Base-by-base conservation (phyloP, 2,888 invertebrate genomes). In the Mamestra brassicae region DNA sequence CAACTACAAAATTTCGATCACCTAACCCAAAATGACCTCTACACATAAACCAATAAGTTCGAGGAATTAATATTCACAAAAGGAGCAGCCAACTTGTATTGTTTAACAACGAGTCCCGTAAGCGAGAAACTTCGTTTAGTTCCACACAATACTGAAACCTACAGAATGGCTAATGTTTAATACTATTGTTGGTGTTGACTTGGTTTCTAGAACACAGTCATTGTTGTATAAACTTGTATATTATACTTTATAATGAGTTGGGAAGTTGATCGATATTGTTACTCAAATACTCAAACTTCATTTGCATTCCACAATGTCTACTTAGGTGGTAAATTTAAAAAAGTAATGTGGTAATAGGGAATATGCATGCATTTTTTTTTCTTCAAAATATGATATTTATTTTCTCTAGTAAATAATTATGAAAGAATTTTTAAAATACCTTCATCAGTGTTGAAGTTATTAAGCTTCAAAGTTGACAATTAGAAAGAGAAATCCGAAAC, bases 41-140 rank as follows among this genome's bases (percentile, higher is more conserved):
- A 50, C 11, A 65, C 68, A 50, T 11, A 60, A 71, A 52, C 45
- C 50, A 60, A 80, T 74, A 62, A 66, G 54, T 66, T 42, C 54
- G 47, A 63, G 45, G 70, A 75, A 60, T 76, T 78, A 80, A 74
- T 73, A 58, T 84, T 77, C 71, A 54, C 73, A 74, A 68, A 77
- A 74, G 34, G 13, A 38, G 42, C 68, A 68, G 55, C 71, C 61
- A 55, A 78, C 70, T 72, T 11, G 58, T 63, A 83, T 83, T 81
- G 79, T 83, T 76, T 47, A 45, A 68, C 62, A 70, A 61, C 62
- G 52, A 70, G 55, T 55, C 55, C 61, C 54, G 17, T 69, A 17
- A 69, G 42, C 50, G 45, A 6, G 34, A 62, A 78, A 71, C 60
- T 74, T 71, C 36, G 47, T 47, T 6, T 57, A 60, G 73, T 57